Percentiles rank a stretch among this genome's conserved stretches.
Conservation (phyloP, 2,797 vertebrate genomes). For the Myotis vivesi region DNA sequence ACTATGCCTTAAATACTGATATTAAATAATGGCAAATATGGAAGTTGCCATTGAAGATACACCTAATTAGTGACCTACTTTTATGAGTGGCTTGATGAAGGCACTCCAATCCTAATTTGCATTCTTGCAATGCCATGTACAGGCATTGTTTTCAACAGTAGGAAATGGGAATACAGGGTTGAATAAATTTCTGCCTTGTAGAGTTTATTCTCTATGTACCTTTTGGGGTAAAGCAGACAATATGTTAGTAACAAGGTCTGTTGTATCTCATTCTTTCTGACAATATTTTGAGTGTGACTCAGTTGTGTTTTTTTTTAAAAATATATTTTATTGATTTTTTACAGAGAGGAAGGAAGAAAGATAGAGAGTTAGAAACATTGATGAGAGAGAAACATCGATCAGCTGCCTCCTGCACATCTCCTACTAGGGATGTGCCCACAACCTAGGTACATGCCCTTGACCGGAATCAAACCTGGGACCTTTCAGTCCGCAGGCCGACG, state of each 20-base stretch:
- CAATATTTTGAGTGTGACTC: background rate
- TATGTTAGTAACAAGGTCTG: background rate
- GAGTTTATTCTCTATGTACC: background rate
- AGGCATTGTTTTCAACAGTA: background rate
- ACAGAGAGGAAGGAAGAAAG: no score
- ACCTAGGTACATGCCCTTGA: no score
- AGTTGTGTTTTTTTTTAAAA: no score
- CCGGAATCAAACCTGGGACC: no score
- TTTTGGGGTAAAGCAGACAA: background rate
- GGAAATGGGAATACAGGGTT: no score
- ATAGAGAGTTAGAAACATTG: no score
- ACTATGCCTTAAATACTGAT: background rate
- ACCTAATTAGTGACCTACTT: background rate
- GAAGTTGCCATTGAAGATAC: background rate
- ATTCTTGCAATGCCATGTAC: background rate
- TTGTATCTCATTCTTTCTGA: background rate
- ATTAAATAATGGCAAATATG: background rate
- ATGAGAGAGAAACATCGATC: no score
- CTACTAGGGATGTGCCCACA: no score
- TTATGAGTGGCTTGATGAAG: background rate
- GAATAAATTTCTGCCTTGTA: background rate
- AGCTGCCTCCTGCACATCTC: no score
- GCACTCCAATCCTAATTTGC: background rate
- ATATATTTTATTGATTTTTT: no score
- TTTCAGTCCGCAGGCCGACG: no score